Base-by-base conservation (phyloP, 2,888 invertebrate species). In the Antheraea yamamai region DNA sequence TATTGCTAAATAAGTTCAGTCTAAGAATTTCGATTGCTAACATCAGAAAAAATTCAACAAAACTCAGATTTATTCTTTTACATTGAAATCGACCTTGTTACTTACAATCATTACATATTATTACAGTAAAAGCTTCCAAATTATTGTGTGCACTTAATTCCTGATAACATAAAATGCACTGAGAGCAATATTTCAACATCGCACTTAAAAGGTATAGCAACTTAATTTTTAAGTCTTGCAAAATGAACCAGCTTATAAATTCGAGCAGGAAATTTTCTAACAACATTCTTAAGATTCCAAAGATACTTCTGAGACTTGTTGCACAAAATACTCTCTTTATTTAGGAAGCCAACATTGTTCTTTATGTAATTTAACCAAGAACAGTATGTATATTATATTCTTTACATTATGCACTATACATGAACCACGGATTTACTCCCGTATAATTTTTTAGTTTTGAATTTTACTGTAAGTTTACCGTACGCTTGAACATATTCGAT, bases 141-240 rank as follows among this genome's bases (percentile, higher is more conserved):
- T 26, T 10, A 10, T 10, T 64, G 23, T 26, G 30, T 66, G 12
- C 64, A 30, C 26, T 16, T 66, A 30, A 16, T 30, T 26, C 16
- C 30, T 66, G 30, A 30, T 30, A 6, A 30, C 30, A 30, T 66
- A 66, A 66, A 30, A 26, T 30, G 64, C 16, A 66, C 7, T 6
- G 30, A 26, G 64, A 30, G 39, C n/a, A 70, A 10, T 70, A 39
- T 70, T 70, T n/a, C 70, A 39, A 75, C 72, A 61, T 51, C 47
- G 61, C 16, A 61, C 30, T 20, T 71, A 70, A 72, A 73, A 61
- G 64, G 73, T 61, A 73, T 30, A 58, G 7, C 55, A 35, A 20
- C 30, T 35, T 58, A 30, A 73, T 35, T 35, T 55, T 66, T n/a
- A 26, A 68, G 30, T 26, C 39, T 70, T 70, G 23, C 39, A 70